Evolutionary conservation across 35 echinoderm and acorn worm genomes (phyloP), one percentile per base, ranked within the genome.

Genomic region (Strongylocentrotus purpuratus): DNA sequence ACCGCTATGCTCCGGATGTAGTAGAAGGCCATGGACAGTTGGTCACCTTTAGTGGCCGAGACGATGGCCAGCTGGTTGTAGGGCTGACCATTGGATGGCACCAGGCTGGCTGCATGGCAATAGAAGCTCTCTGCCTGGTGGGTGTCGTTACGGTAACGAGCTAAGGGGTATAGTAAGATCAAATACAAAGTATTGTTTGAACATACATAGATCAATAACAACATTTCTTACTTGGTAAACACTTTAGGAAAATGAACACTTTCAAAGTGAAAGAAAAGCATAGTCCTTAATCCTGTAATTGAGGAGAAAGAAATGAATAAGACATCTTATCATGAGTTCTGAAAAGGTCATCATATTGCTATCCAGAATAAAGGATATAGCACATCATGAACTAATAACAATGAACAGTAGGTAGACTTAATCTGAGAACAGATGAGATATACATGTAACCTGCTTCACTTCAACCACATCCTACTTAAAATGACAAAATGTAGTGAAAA

Each of bases 11-110:
- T 99, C 31, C 98, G 59, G 94, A 99, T 97, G 95, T 99, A 99
- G 90, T 98, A 99, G 88, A 99, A 99, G 28, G 97, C 95, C 97
- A 97, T 99, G 91, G 98, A 96, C 9, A 99, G 95, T 71, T 99
- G 98, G 94, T 99, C 98, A 86, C 95, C 97, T 94, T 97, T 97
- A 88, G 96, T 93, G 14, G 98, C 98, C 12, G 98, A 96, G 45
- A 99, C 96, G 9, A 99, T 99, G 85, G 98, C 98, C 86, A 99
- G 96, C 91, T 99, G 98, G 94, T 99, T 99, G 94, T 99, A 99
- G 1, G 98, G 98, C 59, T 99, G 98, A 59, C 98, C 98, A 45
- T 98, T 99, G 88, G 97, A 96, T 22, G 98, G 98, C 31, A 99
- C 97, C n/a, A 99, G 96, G 17, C 96, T 96, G 59, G 97, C 98